A percentile compares a stretch with the other conserved stretches of the same genome.
Conservation (phyloP, 2,113 vertebrate species). For the Myiopsitta monachus region DNA sequence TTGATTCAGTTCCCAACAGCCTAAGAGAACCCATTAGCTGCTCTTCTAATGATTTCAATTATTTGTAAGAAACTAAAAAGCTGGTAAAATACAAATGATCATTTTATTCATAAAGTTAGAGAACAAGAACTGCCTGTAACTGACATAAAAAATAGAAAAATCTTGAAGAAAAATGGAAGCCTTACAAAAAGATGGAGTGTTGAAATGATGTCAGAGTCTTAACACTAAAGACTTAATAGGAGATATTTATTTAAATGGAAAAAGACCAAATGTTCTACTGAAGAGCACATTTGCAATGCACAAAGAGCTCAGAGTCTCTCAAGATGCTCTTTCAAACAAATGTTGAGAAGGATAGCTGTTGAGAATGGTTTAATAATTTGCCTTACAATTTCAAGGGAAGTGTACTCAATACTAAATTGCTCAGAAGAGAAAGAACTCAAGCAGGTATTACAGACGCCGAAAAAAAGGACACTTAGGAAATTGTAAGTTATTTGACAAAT, state of each 20-base stretch:
- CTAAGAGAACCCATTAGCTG: constrained; percentile 10
- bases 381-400: constrained; percentile 51
- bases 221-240: constrained; percentile 63
- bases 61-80: constrained; percentile 4
- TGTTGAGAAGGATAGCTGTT: constrained; percentile 63
- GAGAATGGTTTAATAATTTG: constrained; percentile 67
- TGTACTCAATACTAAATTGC: constrained; percentile 63
- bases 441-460: not conserved
- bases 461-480: not conserved
- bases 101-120: constrained; percentile 7
- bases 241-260: constrained; percentile 71
- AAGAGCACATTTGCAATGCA: constrained; percentile 67
- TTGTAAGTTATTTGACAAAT: not conserved
- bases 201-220: constrained; percentile 49
- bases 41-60: constrained; percentile 4
- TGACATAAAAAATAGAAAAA: constrained; percentile 15
- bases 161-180: constrained; percentile 32
- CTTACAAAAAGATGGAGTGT: constrained; percentile 41
- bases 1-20: not conserved
- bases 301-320: constrained; percentile 61
- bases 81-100: constrained; percentile 7
- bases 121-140: constrained; percentile 3
- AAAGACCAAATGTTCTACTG: constrained; percentile 69
- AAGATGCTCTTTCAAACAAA: constrained; percentile 74
- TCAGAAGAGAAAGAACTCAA: constrained; percentile 2